Base-by-base conservation (phyloP, 2,113 vertebrate genomes). In the Mionectes macconnelli region DNA sequence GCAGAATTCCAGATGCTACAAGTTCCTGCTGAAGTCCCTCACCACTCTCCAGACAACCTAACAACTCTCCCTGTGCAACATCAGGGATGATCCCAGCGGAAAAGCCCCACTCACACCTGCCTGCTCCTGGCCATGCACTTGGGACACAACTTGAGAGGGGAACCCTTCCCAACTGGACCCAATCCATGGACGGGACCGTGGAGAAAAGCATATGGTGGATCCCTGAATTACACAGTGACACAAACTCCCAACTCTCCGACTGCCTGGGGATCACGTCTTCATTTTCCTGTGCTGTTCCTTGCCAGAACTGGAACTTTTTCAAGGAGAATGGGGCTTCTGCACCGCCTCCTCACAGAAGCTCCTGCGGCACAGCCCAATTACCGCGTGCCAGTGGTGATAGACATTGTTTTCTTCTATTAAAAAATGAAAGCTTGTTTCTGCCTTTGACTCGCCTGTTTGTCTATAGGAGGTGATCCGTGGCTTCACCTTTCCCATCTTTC, bases 371-470 rank as follows among this genome's bases (percentile, higher is more conserved):
- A 89, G 85, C 88, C 94, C 96, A 97, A 96, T 96, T 97, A 96
- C 76, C 1, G 92, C 21, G 83, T 62, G 50, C 83, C 77, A 35
- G 83, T 6, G 25, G 50, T 27, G 53, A 73, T 63, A 95, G 81
- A 86, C 60, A 3, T 90, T 96, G 96, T 96, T 95, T 95, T 93
- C 95, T 86, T 93, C 94, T 88, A 64, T 92, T 92, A 95, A 81
- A 94, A 95, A 97, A 97, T 96, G 88, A 97, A 97, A 96, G 96
- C 93, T 92, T 89, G 70, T 59, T 81, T 44, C 92, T 96, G 93
- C 88, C 96, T 97, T 97, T 97, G 96, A 97, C 83, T 70, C 14
- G 39, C n/a, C 22, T 95, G 93, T 97, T 96, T 94, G 94, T 96
- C 94, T 96, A 77, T 84, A 72, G 94, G 22, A 67, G 94, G 88